Evolutionary conservation across 2,113 vertebrate species (phyloP).

Genomic region (Lathamus discolor): DNA sequence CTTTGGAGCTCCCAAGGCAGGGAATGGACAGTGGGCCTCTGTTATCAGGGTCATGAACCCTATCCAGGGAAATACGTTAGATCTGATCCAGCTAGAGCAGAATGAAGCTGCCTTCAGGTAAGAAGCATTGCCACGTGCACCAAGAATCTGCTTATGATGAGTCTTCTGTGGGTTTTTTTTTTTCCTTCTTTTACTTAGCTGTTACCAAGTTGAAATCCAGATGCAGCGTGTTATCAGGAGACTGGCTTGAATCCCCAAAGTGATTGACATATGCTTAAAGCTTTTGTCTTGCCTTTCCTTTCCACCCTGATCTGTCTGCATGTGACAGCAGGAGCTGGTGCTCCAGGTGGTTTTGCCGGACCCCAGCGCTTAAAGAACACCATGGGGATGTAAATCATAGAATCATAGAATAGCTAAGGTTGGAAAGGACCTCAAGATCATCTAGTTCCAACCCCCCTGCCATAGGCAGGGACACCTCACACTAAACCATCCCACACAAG

Average conservation of each 20-base stretch:
- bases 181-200: background rate
- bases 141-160: background rate
- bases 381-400: background rate
- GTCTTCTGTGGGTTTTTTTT: background rate
- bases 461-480: too few species aligned
- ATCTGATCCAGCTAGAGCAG: constrained; percentile 95
- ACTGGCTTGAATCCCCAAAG: background rate
- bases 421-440: too few species aligned
- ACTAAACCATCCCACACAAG: too few species aligned
- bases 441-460: too few species aligned
- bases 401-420: background rate
- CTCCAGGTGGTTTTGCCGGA: background rate
- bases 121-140: background rate
- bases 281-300: constrained; percentile 2
- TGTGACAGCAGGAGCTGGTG: background rate
- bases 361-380: background rate
- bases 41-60: constrained; percentile 96
- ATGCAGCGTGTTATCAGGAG: background rate
- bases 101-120: constrained; percentile 98
- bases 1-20: constrained; percentile 95
- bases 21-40: constrained; percentile 97
- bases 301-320: background rate
- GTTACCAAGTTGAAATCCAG: background rate
- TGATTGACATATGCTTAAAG: background rate
- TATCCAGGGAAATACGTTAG: constrained; percentile 92